phyloP scores from a whole-genome alignment of 2,113 vertebrate genomes.

The Nettapus auritus region DNA sequence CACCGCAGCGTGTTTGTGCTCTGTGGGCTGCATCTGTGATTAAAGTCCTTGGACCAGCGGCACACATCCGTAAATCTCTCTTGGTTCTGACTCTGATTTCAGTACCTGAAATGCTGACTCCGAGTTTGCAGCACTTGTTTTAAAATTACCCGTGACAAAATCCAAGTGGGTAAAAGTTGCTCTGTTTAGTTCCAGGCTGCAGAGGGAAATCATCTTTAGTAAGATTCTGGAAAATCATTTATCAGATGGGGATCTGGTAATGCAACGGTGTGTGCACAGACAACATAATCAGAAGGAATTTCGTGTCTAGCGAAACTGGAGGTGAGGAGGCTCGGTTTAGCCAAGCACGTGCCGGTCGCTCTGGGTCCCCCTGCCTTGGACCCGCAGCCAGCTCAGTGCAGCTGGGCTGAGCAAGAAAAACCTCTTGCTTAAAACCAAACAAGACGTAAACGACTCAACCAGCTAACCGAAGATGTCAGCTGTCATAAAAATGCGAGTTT shows the following conservation, averaged over 20 bases:
- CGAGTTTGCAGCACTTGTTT: neutral
- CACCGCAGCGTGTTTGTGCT: neutral
- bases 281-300: fast-evolving
- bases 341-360: neutral
- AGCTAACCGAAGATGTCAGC: neutral
- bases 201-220: neutral
- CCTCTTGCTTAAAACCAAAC: neutral
- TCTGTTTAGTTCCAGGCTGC: neutral
- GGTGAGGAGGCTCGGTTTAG: fast-evolving
- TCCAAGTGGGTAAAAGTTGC: neutral
- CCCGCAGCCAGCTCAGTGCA: neutral
- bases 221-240: neutral
- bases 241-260: fast-evolving
- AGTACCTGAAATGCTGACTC: neutral
- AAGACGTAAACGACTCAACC: neutral
- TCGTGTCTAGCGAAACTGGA: neutral
- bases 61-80: neutral
- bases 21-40: neutral
- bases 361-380: fast-evolving
- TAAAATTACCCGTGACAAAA: neutral
- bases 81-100: neutral
- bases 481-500: neutral
- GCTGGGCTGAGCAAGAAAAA: fast-evolving
- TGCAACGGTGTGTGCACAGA: neutral
- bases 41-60: neutral